Evolutionary conservation across 2,797 vertebrate genomes (phyloP), one percentile per base, ranked within the genome.

Genomic region (Darevskia mixta): DNA sequence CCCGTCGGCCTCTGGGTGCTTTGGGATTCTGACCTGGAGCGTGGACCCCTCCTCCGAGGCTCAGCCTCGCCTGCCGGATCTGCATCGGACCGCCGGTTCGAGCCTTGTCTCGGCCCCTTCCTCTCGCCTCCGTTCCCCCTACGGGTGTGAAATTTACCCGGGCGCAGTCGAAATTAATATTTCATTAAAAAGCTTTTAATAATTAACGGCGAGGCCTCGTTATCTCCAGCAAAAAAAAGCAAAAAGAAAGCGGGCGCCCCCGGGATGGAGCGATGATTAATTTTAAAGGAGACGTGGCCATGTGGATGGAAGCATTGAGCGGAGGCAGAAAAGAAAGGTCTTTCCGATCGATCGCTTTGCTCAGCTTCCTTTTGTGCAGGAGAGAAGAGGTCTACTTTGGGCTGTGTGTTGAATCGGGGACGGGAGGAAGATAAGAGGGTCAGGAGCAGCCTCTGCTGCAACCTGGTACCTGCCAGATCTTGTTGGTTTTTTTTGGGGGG

Each of bases 131-230:
- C 38, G n/a, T 67, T 67, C 71, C 79, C 66, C 38, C 29, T n/a
- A 17, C 27, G 83, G 35, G 10, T 11, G 69, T 86, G 87, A 90
- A 77, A 88, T 79, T 83, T 75, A 88, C 35, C 41, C 78, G 78
- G 71, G 38, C 41, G 1, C 78, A 58, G 83, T 76, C 17, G 23
- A 55, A 86, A 82, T 91, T 86, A 87, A 88, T 83, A 91, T 88
- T 88, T 91, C 67, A 86, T 87, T 88, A 61, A 81, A 82, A 77
- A 45, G 61, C 61, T 67, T 76, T 72, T 41, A 85, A 83, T 83
- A 85, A 82, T 86, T 45, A 78, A 49, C 49, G 25, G 64, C 35
- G 2, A 72, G 79, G 66, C 73, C 79, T 77, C 32, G n/a, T 86
- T 86, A 73, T 79, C 38, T 66, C 32, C 49, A 45, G 64, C 75